phyloP scores from a whole-genome alignment of 2,888 invertebrate species.

The Eilema sororculum region DNA sequence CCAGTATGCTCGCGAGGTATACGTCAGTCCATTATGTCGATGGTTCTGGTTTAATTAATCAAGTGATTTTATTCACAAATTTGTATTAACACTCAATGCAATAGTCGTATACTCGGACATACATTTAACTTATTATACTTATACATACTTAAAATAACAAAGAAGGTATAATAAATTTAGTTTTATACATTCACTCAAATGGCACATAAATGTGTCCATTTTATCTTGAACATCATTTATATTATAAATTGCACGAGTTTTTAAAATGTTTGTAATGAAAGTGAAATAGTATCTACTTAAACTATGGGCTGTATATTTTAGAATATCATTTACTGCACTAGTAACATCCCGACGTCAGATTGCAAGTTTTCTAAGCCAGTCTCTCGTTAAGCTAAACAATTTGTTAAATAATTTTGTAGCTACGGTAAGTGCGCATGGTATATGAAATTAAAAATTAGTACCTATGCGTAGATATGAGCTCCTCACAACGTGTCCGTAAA shows the following conservation, averaged over 20 bases:
- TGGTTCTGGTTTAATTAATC: too few relatives aligned
- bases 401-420: neutral
- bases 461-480: neutral
- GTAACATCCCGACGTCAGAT: neutral
- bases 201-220: neutral
- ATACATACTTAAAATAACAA: neutral
- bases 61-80: too few relatives aligned
- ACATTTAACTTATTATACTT: neutral
- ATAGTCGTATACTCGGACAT: neutral
- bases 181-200: constrained; percentile 1
- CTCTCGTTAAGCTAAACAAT: neutral
- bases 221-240: constrained; percentile 2
- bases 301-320: neutral
- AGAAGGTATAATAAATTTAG: neutral
- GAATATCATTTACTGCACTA: constrained; percentile 1
- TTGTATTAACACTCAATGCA: too few relatives aligned
- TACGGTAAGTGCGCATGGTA: neutral
- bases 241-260: neutral
- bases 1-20: too few relatives aligned
- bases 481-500: constrained; percentile 3
- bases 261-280: constrained; percentile 4
- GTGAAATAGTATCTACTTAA: neutral
- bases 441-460: neutral
- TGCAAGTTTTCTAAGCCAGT: neutral
- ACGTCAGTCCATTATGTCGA: too few relatives aligned